Percentiles rank a stretch among this genome's conserved stretches.
Conservation (phyloP, 1,140 invertebrate species). For the Globodera rostochiensis region DNA sequence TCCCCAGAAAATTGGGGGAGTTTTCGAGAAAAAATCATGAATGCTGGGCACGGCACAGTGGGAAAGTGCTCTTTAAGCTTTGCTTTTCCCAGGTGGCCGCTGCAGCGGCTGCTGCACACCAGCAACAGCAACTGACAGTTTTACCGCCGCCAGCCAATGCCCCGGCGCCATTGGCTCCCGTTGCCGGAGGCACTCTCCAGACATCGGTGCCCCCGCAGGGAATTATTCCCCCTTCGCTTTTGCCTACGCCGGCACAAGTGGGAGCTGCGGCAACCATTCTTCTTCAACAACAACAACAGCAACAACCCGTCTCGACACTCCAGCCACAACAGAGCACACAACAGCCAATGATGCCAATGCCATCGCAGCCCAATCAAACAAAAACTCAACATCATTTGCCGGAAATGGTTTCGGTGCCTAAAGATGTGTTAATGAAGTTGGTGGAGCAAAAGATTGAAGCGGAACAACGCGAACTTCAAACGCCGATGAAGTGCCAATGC, state of each 20-base stretch:
- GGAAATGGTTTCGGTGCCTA: constrained; percentile 55
- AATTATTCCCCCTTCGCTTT: neutral
- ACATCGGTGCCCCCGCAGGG: neutral
- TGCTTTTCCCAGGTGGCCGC: neutral
- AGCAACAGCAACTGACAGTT: neutral
- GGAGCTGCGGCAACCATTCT: constrained; percentile 31
- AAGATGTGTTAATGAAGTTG: constrained; percentile 50
- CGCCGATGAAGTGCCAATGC: constrained; percentile 55
- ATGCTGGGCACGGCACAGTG: too few species aligned
- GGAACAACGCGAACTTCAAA: constrained; percentile 41
- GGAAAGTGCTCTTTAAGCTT: neutral
- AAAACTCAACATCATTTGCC: constrained; percentile 16
- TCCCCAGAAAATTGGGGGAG: too few species aligned
- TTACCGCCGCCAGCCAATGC: neutral
- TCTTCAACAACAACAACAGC: neutral
- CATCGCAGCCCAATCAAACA: constrained; percentile 4
- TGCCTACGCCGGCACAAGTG: neutral
- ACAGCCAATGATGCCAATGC: neutral
- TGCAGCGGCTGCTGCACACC: neutral
- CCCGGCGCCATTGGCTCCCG: neutral
- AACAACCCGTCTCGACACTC: neutral
- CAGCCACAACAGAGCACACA: neutral
- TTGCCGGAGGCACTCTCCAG: neutral
- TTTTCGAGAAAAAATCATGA: too few species aligned
- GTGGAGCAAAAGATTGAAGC: constrained; percentile 50